These are phyloP conservation scores for Alfaro cultratus DNA, from an alignment of 2,797 vertebrate genomes.

Conservation along the genomic window DNA sequence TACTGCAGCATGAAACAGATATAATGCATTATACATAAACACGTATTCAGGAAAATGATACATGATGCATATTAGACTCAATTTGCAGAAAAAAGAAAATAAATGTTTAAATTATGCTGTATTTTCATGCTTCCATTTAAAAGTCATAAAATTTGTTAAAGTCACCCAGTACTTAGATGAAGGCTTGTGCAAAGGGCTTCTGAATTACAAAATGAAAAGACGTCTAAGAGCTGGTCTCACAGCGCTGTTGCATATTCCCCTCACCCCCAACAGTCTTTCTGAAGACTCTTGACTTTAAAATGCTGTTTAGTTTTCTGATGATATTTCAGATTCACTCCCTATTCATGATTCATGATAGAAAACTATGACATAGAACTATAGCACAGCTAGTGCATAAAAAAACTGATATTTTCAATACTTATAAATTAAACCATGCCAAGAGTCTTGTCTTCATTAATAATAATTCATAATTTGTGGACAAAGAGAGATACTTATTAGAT, in stretches of 20 bases:
- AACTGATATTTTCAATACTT: background rate
- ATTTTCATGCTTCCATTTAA: constrained; percentile 1
- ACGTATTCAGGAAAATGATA: constrained; percentile 14
- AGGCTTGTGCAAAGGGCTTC: background rate
- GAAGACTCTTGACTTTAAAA: background rate
- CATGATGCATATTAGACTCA: constrained; percentile 15
- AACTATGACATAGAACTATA: background rate
- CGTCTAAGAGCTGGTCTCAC: background rate
- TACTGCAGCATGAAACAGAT: constrained; percentile 10
- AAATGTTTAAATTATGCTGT: constrained; percentile 10
- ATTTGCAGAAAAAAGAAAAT: constrained; percentile 21
- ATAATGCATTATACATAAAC: constrained; percentile 31
- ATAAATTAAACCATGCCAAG: background rate
- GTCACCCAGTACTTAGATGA: constrained; percentile 1
- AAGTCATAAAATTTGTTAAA: background rate
- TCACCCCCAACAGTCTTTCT: rapidly evolving
- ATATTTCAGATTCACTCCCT: background rate
- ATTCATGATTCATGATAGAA: too few relatives aligned
- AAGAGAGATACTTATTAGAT: background rate
- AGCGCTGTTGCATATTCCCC: background rate
- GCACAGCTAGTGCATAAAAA: background rate
- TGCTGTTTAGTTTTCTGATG: background rate
- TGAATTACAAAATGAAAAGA: background rate
- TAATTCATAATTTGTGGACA: background rate
- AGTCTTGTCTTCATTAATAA: background rate